Conservation (phyloP, 2,888 invertebrate species). For the Nysson spinosus region DNA sequence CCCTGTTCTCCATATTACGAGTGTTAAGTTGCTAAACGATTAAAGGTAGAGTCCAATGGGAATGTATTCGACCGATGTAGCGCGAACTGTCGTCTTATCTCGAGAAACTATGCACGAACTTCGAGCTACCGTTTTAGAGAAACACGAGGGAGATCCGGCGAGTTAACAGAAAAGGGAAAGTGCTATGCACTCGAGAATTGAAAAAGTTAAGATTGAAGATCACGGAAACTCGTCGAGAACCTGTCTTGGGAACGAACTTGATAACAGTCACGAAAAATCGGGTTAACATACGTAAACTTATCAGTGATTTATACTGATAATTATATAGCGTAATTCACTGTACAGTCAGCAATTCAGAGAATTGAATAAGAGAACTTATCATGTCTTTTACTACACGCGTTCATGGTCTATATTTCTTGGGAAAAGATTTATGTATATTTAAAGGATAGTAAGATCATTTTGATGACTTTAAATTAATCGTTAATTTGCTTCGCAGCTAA, state of each 20-base stretch:
- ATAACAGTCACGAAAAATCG: neutral
- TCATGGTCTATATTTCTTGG: too few relatives aligned
- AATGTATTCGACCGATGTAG: constrained; percentile 26
- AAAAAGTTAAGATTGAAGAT: constrained; percentile 19
- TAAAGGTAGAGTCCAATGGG: constrained; percentile 17
- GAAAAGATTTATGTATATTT: too few relatives aligned
- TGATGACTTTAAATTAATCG: too few relatives aligned
- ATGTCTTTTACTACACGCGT: too few relatives aligned
- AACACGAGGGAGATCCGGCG: neutral
- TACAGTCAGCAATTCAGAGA: neutral
- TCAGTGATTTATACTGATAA: constrained; percentile 42
- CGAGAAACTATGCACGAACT: constrained; percentile 12
- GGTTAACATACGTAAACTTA: constrained; percentile 28
- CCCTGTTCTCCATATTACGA: neutral
- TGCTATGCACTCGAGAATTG: neutral
- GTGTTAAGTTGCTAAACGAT: neutral
- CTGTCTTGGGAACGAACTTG: constrained; percentile 34
- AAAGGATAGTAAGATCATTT: too few relatives aligned
- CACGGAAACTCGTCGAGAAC: constrained; percentile 29
- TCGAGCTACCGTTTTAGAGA: constrained; percentile 27
- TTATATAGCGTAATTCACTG: constrained; percentile 19
- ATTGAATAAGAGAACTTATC: too few relatives aligned
- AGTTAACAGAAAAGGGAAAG: neutral
- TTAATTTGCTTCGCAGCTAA: too few relatives aligned
- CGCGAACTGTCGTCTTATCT: constrained; percentile 22